Evolutionary conservation across 2,797 vertebrate species (phyloP), one percentile per base, ranked within the genome.

Genomic region (Hydrocynus forskahlii): DNA sequence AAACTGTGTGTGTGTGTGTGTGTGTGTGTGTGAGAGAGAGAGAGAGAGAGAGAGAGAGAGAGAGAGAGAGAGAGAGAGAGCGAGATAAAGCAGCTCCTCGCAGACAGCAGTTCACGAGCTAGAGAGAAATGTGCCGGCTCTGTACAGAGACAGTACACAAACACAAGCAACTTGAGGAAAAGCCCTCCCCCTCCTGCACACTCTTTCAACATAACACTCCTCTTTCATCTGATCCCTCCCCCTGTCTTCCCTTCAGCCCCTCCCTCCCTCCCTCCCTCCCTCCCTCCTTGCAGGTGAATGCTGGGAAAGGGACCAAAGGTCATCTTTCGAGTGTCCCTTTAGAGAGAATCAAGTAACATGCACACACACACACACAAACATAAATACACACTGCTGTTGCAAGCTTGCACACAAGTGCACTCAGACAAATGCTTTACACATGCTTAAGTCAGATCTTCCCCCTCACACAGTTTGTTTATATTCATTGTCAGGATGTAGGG

Each of bases 241-340:
- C 35, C 80, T 57, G 68, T 73, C 75, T 76, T 59, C 80, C 54
- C 35, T 21, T 70, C 29, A 21, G 40, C 50, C 76, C 76, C 77
- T 29, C 77, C 55, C 38, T 21, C 67, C 79, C 66, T 55, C 71
- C 13, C 3, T 52, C 52, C 67, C 60, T 63, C 64, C 73, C 13
- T 52, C 48, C 16, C 48, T 52, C 48, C 13, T 69, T 86, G 79
- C 89, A 89, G 89, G 89, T 89, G 88, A 89, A 89, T 83, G 71
- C 85, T 88, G 86, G 85, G 89, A 89, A 88, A 82, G 72, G 54
- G 68, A 83, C 84, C 87, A 89, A 83, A 86, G 86, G 85, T 89
- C 83, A 81, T 57, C 55, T 45, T 72, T 75, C 55, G 62, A 74
- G 80, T 60, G 54, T 62, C 68, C 62, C 62, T 76, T 48, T 7